Conservation (phyloP, 1,140 invertebrate genomes). For the Sinella curviseta region DNA sequence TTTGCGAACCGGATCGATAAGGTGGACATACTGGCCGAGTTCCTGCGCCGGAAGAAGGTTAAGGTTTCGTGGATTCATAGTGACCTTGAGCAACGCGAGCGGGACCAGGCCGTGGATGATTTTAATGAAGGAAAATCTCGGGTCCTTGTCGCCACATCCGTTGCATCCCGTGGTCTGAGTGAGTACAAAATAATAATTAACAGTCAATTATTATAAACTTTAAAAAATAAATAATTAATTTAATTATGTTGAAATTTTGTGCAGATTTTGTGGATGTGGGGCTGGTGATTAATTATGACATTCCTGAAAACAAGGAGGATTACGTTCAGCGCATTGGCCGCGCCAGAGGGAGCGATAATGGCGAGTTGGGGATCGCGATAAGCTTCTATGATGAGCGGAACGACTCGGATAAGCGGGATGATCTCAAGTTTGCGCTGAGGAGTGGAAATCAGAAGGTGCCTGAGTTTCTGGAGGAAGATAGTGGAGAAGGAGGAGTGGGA, state of each 20-base stretch:
- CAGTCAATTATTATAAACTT: background rate
- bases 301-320: constrained; percentile 83
- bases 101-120: constrained; percentile 81
- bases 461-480: no score
- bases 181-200: no score
- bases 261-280: constrained; percentile 78
- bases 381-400: constrained; percentile 75
- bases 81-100: constrained; percentile 81
- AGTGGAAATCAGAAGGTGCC: background rate
- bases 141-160: constrained; percentile 88
- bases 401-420: constrained; percentile 61
- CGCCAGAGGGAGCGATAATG: constrained; percentile 91
- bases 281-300: constrained; percentile 89
- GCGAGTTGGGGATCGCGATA: constrained; percentile 83
- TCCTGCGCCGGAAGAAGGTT: constrained; percentile 67
- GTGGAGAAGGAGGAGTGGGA: no score
- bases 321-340: constrained; percentile 94
- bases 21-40: constrained; percentile 82
- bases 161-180: constrained; percentile 85
- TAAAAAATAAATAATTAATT: no score
- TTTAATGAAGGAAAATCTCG: constrained; percentile 73
- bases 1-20: constrained; percentile 87
- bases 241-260: no score
- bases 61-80: constrained; percentile 89
- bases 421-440: background rate